A percentile compares a stretch with the other conserved stretches of the same genome.
phyloP scores from a whole-genome alignment of 1,140 invertebrate species.

The honey bee (Apis mellifera) region DNA sequence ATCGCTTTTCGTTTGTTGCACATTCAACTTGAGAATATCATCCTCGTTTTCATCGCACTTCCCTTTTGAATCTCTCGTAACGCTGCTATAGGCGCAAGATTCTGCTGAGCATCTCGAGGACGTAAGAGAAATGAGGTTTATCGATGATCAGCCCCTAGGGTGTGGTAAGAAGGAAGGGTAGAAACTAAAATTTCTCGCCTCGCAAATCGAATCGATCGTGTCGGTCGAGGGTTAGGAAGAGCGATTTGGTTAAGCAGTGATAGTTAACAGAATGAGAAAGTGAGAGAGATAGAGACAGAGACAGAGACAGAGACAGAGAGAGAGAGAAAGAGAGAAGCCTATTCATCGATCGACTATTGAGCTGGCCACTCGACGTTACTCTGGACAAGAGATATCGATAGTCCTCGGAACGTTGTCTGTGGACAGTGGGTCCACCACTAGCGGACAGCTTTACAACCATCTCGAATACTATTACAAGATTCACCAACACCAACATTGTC shows the following conservation, averaged over 20 bases:
- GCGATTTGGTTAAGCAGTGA: conserved; percentile 46
- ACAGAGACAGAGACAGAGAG: conserved; percentile 14
- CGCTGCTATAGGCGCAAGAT: neutral
- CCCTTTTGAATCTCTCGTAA: neutral
- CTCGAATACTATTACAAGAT: conserved; percentile 50
- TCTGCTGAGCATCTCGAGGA: neutral
- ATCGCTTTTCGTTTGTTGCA: neutral
- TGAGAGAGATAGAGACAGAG: conserved; percentile 45
- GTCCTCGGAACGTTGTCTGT: conserved; percentile 44
- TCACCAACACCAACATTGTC: conserved; percentile 37
- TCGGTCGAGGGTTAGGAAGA: conserved; percentile 28
- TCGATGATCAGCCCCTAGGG: conserved; percentile 44
- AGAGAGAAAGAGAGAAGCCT: neutral
- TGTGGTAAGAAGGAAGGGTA: conserved; percentile 1
- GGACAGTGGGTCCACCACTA: conserved; percentile 44
- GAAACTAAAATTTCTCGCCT: conserved; percentile 35
- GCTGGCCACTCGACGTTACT: conserved; percentile 27
- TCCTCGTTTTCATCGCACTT: conserved; percentile 3
- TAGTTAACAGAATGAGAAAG: conserved; percentile 44
- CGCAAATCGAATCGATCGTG: conserved; percentile 64
- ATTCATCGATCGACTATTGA: conserved; percentile 59
- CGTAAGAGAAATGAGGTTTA: conserved; percentile 35
- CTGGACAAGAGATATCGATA: conserved; percentile 44
- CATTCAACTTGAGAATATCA: neutral
- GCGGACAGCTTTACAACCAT: conserved; percentile 42